Evolutionary conservation across 2,113 vertebrate genomes (phyloP), one percentile per base, ranked within the genome.

Genomic region (Psilopsiagon aurifrons): DNA sequence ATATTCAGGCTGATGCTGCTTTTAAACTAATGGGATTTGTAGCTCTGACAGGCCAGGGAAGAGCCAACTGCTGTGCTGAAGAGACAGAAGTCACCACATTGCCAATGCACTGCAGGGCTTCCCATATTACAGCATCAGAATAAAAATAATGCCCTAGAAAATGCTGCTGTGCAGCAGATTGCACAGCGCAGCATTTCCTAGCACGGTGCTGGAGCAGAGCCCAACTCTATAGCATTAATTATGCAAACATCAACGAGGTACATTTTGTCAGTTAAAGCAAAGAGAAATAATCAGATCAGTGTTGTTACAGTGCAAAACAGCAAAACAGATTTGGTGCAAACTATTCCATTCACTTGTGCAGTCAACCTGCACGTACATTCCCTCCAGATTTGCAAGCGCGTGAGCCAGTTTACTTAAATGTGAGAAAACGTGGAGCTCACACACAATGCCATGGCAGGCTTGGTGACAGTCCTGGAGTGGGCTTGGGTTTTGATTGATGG

Each of bases 321-420:
- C 77, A 35, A 76, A 83, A 29, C 69, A 92, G 88, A 92, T 71
- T 82, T 73, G 78, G 86, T 92, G 94, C 95, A 92, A 94, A 57
- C 1, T 7, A 93, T 92, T 93, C 83, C 27, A 90, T 88, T 75
- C 63, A 29, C 93, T 90, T 94, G 88, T 91, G 95, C 95, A 88
- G 44, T 51, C 90, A 88, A 71, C 88, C 76, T 86, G 83, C 84
- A 68, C 20, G 2, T 29, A 59, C 11, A 1, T 33, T 51, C 59
- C 90, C 41, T 46, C 52, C 93, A 83, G 76, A 90, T 67, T 29
- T 6, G 37, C 3, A 12, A 86, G 90, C n/a, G 78, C 33, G 16
- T 18, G 68, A 16, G 41, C 59, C 81, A 63, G 70, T 73, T 84
- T 88, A 60, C 87, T 31, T 70, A 18, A 55, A 33, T 5, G 35